Percentiles rank a stretch among this genome's conserved stretches.
These are phyloP conservation scores for Cheilosia pagana DNA, from an alignment of 2,888 invertebrate genomes.

Conservation along the genomic window DNA sequence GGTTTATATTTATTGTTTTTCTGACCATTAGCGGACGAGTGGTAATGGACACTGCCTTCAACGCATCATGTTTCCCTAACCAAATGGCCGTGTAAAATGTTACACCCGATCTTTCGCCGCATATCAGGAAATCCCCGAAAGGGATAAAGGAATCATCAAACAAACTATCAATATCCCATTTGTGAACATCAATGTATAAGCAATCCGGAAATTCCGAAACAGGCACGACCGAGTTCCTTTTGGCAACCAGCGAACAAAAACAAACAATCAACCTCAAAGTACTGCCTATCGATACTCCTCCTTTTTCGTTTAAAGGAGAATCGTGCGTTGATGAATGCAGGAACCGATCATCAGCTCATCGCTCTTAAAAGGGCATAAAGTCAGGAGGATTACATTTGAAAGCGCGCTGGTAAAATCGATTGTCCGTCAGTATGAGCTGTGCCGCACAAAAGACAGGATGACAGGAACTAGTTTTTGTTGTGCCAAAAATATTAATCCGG, in stretches of 20 bases:
- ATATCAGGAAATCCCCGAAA: conserved; percentile 2
- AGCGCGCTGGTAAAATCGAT: conserved; percentile 59
- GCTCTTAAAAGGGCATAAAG: conserved; percentile 67
- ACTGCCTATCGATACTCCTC: conserved; percentile 65
- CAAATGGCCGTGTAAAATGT: conserved; percentile 32
- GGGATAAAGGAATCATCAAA: conserved; percentile 36
- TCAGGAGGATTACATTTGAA: conserved; percentile 69
- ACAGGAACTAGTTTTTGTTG: conserved; percentile 68
- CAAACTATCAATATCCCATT: conserved; percentile 32
- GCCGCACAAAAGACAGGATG: conserved; percentile 46
- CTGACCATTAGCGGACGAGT: conserved; percentile 62
- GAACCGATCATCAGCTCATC: conserved; percentile 64
- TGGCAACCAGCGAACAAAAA: conserved; percentile 54
- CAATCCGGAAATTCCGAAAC: conserved; percentile 72
- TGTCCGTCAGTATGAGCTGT: conserved; percentile 36
- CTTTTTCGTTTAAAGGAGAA: conserved; percentile 23
- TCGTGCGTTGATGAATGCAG: conserved; percentile 65
- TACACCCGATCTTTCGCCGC: not conserved
- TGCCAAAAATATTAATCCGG: conserved; percentile 63
- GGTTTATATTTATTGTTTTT: conserved; percentile 8
- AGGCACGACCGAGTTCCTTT: conserved; percentile 54
- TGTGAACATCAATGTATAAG: conserved; percentile 16
- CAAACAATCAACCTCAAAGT: conserved; percentile 72
- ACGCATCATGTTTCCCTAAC: conserved; percentile 46
- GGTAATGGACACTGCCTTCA: conserved; percentile 62